phyloP scores from a whole-genome alignment of 2,797 vertebrate species.

The Ptychobarbus kaznakovi region DNA sequence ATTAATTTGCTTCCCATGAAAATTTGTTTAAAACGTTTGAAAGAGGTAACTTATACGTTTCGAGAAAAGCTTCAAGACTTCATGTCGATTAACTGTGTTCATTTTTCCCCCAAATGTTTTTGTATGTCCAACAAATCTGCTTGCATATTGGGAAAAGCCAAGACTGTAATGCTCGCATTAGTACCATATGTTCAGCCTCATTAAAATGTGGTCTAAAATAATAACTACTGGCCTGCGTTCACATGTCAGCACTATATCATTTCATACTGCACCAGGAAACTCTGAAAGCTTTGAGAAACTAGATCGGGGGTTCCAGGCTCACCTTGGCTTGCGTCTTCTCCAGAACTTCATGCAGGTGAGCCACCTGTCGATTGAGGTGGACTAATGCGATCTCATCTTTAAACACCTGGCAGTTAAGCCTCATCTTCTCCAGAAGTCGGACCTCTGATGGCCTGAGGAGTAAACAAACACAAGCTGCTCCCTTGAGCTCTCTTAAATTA shows the following conservation, averaged over 20 bases:
- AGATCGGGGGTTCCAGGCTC: neutral
- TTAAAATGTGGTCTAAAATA: constrained; percentile 42
- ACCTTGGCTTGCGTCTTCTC: constrained; percentile 66
- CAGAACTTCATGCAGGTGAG: constrained; percentile 70
- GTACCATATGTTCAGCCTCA: constrained; percentile 45
- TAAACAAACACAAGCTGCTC: constrained; percentile 42
- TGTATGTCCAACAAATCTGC: constrained; percentile 13
- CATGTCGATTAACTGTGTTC: constrained; percentile 8
- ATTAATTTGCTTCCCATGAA: neutral
- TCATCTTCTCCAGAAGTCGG: constrained; percentile 75
- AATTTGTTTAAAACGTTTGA: neutral
- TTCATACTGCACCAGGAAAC: constrained; percentile 11
- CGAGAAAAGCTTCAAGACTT: neutral
- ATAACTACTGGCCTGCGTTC: constrained; percentile 39
- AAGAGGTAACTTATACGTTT: neutral
- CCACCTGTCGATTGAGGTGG: constrained; percentile 70
- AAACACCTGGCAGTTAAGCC: constrained; percentile 77
- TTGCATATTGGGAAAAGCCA: constrained; percentile 35
- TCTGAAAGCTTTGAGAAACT: constrained; percentile 6
- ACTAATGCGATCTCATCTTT: constrained; percentile 79
- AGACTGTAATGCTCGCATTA: constrained; percentile 38
- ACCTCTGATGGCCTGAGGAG: constrained; percentile 71
- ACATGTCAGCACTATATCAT: constrained; percentile 34
- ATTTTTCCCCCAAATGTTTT: constrained; percentile 21
- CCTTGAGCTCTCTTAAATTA: neutral